Evolutionary conservation across 2,888 invertebrate species (phyloP), one percentile per base, ranked within the genome.

Genomic region (Himalopsyche japonica): DNA sequence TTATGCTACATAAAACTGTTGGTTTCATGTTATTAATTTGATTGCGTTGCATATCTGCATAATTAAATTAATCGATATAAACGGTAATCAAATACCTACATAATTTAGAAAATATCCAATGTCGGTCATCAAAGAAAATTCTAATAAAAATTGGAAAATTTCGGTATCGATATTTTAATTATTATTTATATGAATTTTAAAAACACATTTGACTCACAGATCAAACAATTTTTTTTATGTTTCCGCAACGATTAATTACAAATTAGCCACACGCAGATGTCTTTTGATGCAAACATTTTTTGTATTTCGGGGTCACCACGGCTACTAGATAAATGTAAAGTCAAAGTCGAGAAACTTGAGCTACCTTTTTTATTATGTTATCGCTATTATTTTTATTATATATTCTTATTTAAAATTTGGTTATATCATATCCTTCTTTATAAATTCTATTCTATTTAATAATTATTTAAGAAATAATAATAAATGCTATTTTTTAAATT

Each of bases 191-290:
- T 27, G 27, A 70, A 70, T 27, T 70, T 70, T 27, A 30, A 70
- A 70, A 70, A 30, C 43, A 70, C 70, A 70, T 24, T 70, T 15
- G 20, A 70, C 70, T 70, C 24, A 15, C 27, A 70, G 70, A 70
- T 70, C 70, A 70, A 70, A 70, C 70, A 70, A 12, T 70, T 70
- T 70, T n/a, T 64, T 70, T 20, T 70, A 70, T 70, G 27, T 70
- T 70, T 70, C 70, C 70, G 64, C 30, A 34, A 18, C 80, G 43
- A 85, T 85, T 85, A 85, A 82, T 85, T 79, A 82, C 34, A 48
- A 80, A 85, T 85, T 85, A 77, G 85, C 49, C 80, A 82, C 85
- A 85, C 79, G 82, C 85, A 85, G 85, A 85, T 85, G 85, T 64
- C 34, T 82, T 30, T 27, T 24, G 70, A 27, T 27, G 20, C 77